These are phyloP conservation scores for Molossus molossus DNA, from an alignment of 2,797 vertebrate genomes.

Conservation along the genomic window DNA sequence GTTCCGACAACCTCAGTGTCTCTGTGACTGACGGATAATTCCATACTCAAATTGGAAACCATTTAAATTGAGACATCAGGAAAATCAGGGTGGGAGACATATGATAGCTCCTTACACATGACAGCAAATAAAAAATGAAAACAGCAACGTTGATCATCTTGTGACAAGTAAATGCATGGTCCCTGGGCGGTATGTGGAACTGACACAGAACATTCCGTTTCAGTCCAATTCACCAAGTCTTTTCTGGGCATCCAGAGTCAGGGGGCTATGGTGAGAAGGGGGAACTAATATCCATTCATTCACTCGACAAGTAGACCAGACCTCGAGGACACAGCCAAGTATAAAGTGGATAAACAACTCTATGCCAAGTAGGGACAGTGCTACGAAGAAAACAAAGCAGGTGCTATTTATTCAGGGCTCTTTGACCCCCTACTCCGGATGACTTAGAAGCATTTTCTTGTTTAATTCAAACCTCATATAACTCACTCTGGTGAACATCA, in stretches of 20 bases:
- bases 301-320: neutral
- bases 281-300: neutral
- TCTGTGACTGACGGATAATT: slow-evolving; percentile 60
- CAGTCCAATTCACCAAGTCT: neutral
- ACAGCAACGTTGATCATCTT: slow-evolving; percentile 10
- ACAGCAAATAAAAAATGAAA: slow-evolving; percentile 59
- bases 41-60: slow-evolving; percentile 60
- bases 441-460: neutral
- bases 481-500: neutral
- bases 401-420: neutral
- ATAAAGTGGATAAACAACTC: neutral
- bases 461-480: slow-evolving; percentile 20
- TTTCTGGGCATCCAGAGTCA: neutral
- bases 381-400: neutral
- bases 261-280: neutral
- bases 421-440: neutral
- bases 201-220: neutral
- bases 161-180: neutral
- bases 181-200: neutral
- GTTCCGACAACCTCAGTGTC: neutral
- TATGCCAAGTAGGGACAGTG: neutral
- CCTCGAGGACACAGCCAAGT: neutral
- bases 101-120: neutral
- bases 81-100: slow-evolving; percentile 19
- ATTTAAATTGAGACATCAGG: slow-evolving; percentile 62